phyloP scores from a whole-genome alignment of 2,797 vertebrate genomes.

The Poecilia gillii region DNA sequence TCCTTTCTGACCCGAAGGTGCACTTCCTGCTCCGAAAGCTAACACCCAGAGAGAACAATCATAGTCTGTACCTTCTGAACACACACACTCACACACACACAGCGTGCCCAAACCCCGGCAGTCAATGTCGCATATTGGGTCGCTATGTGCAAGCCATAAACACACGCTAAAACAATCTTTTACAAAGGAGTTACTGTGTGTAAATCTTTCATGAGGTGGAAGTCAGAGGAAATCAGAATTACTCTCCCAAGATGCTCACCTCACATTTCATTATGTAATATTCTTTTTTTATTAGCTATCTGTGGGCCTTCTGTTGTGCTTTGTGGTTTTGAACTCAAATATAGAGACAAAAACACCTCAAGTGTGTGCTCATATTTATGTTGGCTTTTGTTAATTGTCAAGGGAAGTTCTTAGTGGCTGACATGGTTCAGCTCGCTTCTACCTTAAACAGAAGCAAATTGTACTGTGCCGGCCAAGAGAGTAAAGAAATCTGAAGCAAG shows the following conservation, averaged over 20 bases:
- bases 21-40: constrained; percentile 84
- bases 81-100: constrained; percentile 25
- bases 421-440: not conserved
- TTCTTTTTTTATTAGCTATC: not conserved
- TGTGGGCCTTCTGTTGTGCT: not conserved
- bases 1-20: constrained; percentile 76
- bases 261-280: constrained; percentile 9
- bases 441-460: not conserved
- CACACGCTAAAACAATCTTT: constrained; percentile 40
- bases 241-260: constrained; percentile 4
- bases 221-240: constrained; percentile 29
- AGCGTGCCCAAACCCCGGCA: constrained; percentile 29
- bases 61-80: constrained; percentile 74
- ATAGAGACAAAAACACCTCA: not conserved
- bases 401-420: not conserved
- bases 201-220: constrained; percentile 37
- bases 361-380: not conserved
- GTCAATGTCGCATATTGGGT: constrained; percentile 35
- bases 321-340: not conserved
- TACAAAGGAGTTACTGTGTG: constrained; percentile 42
- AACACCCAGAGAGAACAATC: constrained; percentile 84
- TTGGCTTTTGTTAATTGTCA: constrained; percentile 5
- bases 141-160: constrained; percentile 40
- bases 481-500: not conserved
- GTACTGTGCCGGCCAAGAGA: not conserved